Base-by-base conservation (phyloP, 2,888 invertebrate species). In the Lycophotia porphyrea region DNA sequence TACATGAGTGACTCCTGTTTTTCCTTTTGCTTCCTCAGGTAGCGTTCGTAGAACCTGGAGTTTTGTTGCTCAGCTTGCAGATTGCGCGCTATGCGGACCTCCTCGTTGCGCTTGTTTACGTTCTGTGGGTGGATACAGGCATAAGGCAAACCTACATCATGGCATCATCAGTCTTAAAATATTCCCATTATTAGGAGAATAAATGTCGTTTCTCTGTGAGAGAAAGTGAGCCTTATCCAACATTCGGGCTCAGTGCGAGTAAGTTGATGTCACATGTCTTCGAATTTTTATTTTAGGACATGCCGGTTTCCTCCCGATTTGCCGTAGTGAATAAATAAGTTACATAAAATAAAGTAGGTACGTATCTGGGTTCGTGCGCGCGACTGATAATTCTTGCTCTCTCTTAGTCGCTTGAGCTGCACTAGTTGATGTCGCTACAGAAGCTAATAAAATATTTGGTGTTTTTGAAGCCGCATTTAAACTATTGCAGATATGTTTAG, bases 41-140 rank as follows among this genome's bases (percentile, higher is more conserved):
- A 96, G 7, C 90, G 88, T 80, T 92, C 92, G 92, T 96, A 96
- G 88, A 96, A 96, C 85, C 88, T 89, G 18, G 88, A 85, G 89
- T 96, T 96, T 15, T 94, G 92, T 31, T 92, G 89, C 87, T 96
- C 96, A 1, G 95, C 93, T 5, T 91, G 91, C 11, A 89, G 92
- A 24, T 90, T 87, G 15, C 95, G 94, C 34, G 93, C 94, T 34
- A 90, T 93, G 0, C 96, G 94, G 0, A 92, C 64, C 79, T 96
- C 96, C 72, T 96, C 96, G 81, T 93, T 95, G 55, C 96, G 95
- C 80, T 94, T 94, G 91, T 95, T 96, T 8, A 96, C 94, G 71
- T 96, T 96, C 96, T 96, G 42, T 9, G 74, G 36, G 44, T 21
- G 39, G 9, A 44, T 5, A 78, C 11, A 66, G 0, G 44, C 13